Percentiles rank a stretch among this genome's conserved stretches.
These are phyloP conservation scores for Microplitis mediator DNA, from an alignment of 1,140 invertebrate species.

Conservation along the genomic window DNA sequence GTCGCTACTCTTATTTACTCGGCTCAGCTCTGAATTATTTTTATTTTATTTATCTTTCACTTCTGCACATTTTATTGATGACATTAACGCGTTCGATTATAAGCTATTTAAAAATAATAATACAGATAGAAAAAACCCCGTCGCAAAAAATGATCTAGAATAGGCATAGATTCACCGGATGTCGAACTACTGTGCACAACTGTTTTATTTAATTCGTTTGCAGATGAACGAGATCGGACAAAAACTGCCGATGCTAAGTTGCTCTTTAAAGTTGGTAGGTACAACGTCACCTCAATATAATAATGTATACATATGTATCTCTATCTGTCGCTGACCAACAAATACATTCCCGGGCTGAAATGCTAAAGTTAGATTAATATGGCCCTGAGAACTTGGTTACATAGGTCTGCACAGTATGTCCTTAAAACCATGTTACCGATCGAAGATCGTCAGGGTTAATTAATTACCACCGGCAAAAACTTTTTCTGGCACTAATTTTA, in stretches of 20 bases:
- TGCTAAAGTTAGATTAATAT: conserved; percentile 60
- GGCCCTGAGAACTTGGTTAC: conserved; percentile 55
- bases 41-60: no score
- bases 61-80: no score
- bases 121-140: background rate
- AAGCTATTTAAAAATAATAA: background rate
- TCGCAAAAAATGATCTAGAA: background rate
- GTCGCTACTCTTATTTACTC: no score
- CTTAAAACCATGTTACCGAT: conserved; percentile 48
- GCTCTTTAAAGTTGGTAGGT: conserved; percentile 39
- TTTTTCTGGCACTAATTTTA: conserved; percentile 30
- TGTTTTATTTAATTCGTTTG: conserved; percentile 23
- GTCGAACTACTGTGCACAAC: conserved; percentile 12
- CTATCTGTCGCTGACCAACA: conserved; percentile 12
- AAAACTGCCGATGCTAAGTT: background rate
- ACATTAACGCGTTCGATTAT: background rate
- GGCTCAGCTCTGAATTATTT: no score
- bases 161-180: conserved; percentile 7
- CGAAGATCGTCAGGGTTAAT: conserved; percentile 53
- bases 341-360: conserved; percentile 45
- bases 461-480: conserved; percentile 35
- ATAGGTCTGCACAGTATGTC: conserved; percentile 35
- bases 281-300: conserved; percentile 50
- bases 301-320: conserved; percentile 5
- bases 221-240: background rate